Conservation (phyloP, 2,113 vertebrate genomes). For the Ctenomys sociabilis region DNA sequence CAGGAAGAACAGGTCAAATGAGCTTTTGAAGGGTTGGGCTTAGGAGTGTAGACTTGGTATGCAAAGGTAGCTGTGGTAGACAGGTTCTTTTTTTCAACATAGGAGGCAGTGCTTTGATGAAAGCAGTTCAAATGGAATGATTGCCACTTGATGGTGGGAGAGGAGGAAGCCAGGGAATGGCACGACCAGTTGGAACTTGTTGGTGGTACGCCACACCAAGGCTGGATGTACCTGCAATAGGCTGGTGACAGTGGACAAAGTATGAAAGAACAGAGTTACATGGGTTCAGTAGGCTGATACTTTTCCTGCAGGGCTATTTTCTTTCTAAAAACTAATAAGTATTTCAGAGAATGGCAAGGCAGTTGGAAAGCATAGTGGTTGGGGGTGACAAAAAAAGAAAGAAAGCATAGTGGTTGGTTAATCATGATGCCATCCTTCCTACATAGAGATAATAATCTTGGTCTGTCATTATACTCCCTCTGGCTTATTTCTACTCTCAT, state of each 20-base stretch:
- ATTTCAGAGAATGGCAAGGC: constrained; percentile 28
- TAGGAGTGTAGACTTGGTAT: constrained; percentile 33
- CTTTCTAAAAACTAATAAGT: constrained; percentile 37
- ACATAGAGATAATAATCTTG: neutral
- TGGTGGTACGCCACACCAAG: neutral
- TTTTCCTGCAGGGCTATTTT: constrained; percentile 16
- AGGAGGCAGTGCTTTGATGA: neutral
- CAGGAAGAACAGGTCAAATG: constrained; percentile 53
- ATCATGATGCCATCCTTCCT: neutral
- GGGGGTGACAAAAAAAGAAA: no score
- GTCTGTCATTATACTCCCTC: neutral
- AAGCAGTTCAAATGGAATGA: constrained; percentile 17
- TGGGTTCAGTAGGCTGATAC: neutral
- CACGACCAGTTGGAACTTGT: constrained; percentile 34
- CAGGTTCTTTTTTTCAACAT: neutral
- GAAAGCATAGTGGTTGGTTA: constrained; percentile 34
- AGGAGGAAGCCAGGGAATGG: neutral
- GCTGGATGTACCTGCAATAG: neutral
- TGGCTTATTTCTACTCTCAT: neutral
- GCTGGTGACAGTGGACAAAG: neutral
- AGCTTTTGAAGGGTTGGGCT: neutral
- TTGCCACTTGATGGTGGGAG: constrained; percentile 3
- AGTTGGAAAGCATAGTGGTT: constrained; percentile 17
- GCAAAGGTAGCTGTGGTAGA: neutral
- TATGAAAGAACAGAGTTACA: neutral